These are phyloP conservation scores for Ptychoptera albimana DNA, from an alignment of 2,888 invertebrate species.

Conservation along the genomic window DNA sequence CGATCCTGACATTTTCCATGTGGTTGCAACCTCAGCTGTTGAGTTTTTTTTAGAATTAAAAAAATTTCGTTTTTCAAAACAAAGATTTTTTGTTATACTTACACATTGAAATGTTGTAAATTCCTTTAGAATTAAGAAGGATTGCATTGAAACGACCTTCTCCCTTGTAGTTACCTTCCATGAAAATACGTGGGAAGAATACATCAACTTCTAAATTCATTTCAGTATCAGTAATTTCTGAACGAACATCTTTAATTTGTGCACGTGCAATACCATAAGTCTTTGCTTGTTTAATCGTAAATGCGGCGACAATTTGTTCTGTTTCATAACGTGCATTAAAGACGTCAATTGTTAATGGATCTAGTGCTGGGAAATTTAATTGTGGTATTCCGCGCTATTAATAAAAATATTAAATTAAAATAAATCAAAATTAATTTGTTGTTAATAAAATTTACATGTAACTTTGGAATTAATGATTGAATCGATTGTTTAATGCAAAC, in stretches of 20 bases:
- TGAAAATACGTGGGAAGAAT: slow-evolving; percentile 35
- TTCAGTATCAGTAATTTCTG: slow-evolving; percentile 35
- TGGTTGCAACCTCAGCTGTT: slow-evolving; percentile 39
- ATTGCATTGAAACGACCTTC: slow-evolving; percentile 44
- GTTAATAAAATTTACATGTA: slow-evolving; percentile 16
- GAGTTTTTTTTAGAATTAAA: slow-evolving; percentile 8
- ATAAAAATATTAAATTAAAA: too few species aligned
- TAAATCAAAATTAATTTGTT: too few species aligned
- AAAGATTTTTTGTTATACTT: slow-evolving; percentile 17
- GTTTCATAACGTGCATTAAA: slow-evolving; percentile 20
- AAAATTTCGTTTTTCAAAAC: slow-evolving; percentile 2
- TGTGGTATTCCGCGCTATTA: slow-evolving; percentile 22
- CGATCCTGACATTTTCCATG: slow-evolving; percentile 40
- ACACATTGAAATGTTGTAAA: slow-evolving; percentile 44
- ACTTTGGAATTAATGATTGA: slow-evolving; percentile 31
- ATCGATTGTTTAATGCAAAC: slow-evolving; percentile 41
- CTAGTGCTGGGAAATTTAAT: slow-evolving; percentile 24
- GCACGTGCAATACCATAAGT: slow-evolving; percentile 38
- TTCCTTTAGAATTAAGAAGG: slow-evolving; percentile 41
- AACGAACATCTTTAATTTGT: slow-evolving; percentile 39
- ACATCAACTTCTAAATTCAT: slow-evolving; percentile 42
- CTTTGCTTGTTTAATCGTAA: slow-evolving; percentile 33
- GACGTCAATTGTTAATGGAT: slow-evolving; percentile 23
- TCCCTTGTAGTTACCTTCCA: slow-evolving; percentile 43
- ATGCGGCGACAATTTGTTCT: slow-evolving; percentile 20